Evolutionary conservation across 2,113 vertebrate species (phyloP), one percentile per base, ranked within the genome.

Genomic region (Podarcis raffonei): DNA sequence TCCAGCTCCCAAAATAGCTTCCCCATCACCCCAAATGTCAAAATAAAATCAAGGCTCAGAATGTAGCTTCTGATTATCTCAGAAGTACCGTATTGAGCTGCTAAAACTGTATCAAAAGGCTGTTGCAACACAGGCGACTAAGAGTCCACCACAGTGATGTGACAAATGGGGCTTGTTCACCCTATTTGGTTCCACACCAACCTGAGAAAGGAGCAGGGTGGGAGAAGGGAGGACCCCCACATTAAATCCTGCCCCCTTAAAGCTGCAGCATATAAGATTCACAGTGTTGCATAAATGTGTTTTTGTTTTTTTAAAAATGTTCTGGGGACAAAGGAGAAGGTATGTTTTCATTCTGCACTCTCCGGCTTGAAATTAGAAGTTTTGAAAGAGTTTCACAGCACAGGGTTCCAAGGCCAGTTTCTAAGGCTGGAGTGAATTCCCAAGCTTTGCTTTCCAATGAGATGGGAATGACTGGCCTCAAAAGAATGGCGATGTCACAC

Each of bases 401-500:
- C n/a, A 81, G n/a, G 84, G 59, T 0, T 53, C 39, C 35, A 0
- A 39, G 65, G 13, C 11, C 23, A 11, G 65, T 86, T 85, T 89
- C 81, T 85, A 59, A 86, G 57, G 83, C 84, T 74, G 57, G 81
- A 15, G 85, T 0, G 48, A 81, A 25, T 68, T 76, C 5, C 0
- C 12, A 0, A 48, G 18, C 7, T n/a, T 71, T 48, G 62, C n/a
- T 86, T 48, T 42, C 13, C 57, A 57, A 65, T 74, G 32, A 27
- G 74, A 62, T 22, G 39, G 35, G 35, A 65, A 30, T 25, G 18
- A 3, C 23, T 42, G 39, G 27, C 6, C 23, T 22, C 9, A 2
- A 25, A 25, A 39, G 1, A 48, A 53, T 48, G 1, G 0, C 15
- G 5, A 1, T 0, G 6, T 97, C 97, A 99, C 95, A 98, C 97